Percentiles rank a stretch among this genome's conserved stretches.
phyloP scores from a whole-genome alignment of 2,888 invertebrate species.

The Parnassius smintheus region DNA sequence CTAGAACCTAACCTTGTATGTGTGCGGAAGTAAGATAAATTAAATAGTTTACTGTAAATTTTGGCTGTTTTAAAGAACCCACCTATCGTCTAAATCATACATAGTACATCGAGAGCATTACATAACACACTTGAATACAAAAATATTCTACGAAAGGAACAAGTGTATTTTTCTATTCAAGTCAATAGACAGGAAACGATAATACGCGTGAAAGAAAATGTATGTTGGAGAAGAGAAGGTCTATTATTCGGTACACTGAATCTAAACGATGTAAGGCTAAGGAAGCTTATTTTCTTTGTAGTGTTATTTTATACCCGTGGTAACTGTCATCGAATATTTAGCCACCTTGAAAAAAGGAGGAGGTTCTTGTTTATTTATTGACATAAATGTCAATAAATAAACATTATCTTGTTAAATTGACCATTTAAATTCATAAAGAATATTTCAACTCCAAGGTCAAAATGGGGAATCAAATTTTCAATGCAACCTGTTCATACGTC shows the following conservation, averaged over 20 bases:
- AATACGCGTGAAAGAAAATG: slow-evolving; percentile 15
- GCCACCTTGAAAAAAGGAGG: too few species aligned
- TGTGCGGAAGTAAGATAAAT: too few species aligned
- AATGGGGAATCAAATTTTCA: too few species aligned
- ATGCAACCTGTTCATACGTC: too few species aligned
- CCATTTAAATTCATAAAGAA: too few species aligned
- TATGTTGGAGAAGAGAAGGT: slow-evolving; percentile 12
- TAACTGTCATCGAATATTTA: not conserved
- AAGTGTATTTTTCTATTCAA: slow-evolving; percentile 12
- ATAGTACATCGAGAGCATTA: not conserved
- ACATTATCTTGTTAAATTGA: too few species aligned
- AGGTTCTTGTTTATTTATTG: too few species aligned
- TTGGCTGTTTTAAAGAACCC: too few species aligned
- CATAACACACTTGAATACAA: not conserved
- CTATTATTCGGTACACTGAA: slow-evolving; percentile 8
- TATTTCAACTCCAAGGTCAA: too few species aligned
- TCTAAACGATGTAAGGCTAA: slow-evolving; percentile 2
- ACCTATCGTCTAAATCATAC: not conserved
- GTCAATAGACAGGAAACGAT: slow-evolving; percentile 15
- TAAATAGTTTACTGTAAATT: too few species aligned
- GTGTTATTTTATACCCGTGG: not conserved
- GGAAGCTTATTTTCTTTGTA: not conserved
- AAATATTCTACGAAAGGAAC: slow-evolving; percentile 3
- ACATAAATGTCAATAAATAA: too few species aligned
- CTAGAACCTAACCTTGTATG: too few species aligned